Conservation (phyloP, 2,888 invertebrate genomes). For the Tiliacea aurago region DNA sequence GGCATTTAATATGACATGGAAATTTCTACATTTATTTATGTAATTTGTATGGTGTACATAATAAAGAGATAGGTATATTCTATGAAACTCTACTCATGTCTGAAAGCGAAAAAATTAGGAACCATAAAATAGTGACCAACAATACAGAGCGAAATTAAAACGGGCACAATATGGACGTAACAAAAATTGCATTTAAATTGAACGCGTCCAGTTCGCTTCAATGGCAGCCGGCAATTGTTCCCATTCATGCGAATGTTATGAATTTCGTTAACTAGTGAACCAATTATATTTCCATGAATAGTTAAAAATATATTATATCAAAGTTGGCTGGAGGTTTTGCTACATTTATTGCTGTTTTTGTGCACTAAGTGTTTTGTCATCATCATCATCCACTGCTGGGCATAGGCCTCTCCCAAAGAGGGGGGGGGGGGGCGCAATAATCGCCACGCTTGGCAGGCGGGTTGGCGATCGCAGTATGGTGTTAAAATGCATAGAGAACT, state of each 20-base stretch:
- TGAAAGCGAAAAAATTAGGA: background rate
- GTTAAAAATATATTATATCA: background rate
- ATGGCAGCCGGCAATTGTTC: constrained; percentile 5
- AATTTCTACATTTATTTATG: no score
- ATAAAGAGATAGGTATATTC: no score
- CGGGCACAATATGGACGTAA: constrained; percentile 9
- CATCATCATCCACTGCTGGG: no score
- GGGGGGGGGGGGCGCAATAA: no score
- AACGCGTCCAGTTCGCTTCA: constrained; percentile 38
- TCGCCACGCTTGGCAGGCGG: no score
- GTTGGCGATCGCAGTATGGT: no score
- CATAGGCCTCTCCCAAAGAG: no score
- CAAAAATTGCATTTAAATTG: constrained; percentile 55
- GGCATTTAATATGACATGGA: no score
- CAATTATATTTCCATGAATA: constrained; percentile 19
- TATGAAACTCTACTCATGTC: background rate
- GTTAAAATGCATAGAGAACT: no score
- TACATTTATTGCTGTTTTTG: background rate
- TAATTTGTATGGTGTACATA: no score
- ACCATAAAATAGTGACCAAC: background rate
- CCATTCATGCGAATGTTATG: constrained; percentile 27
- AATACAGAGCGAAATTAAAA: constrained; percentile 28
- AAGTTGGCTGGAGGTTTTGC: background rate
- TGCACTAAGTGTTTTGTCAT: background rate
- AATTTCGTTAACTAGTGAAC: constrained; percentile 34